Percentiles rank a stretch among this genome's conserved stretches.
Conservation (phyloP, 2,797 vertebrate genomes). For the Pteropus rufus region DNA sequence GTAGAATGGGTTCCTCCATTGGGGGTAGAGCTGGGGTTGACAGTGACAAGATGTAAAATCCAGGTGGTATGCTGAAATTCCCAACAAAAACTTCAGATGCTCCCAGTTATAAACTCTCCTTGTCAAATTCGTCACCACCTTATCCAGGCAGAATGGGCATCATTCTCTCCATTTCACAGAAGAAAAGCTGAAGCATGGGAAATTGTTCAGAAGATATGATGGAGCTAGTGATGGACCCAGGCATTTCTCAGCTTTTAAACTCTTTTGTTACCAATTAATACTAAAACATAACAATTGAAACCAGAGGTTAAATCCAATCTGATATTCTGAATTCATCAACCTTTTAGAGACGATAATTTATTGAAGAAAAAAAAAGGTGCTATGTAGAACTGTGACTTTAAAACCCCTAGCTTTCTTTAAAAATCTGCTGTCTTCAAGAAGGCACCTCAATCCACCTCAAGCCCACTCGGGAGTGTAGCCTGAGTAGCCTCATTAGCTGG, state of each 20-base stretch:
- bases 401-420: background rate
- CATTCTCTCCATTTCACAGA: background rate
- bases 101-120: background rate
- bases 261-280: background rate
- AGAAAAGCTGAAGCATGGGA: background rate
- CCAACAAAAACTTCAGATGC: background rate
- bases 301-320: background rate
- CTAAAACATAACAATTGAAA: background rate
- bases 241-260: background rate
- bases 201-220: background rate
- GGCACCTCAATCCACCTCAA: background rate
- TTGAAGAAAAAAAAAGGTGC: background rate
- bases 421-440: background rate
- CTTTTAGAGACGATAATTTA: background rate
- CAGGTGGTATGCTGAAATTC: background rate
- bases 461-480: background rate
- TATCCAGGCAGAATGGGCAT: too few species aligned
- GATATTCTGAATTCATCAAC: background rate
- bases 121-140: background rate
- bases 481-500: background rate
- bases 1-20: background rate
- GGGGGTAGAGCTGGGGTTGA: background rate
- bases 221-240: background rate
- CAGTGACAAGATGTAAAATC: background rate
- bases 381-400: background rate